A percentile compares a stretch with the other conserved stretches of the same genome.
phyloP scores from a whole-genome alignment of 2,113 vertebrate species.

The Morphnarchus princeps region DNA sequence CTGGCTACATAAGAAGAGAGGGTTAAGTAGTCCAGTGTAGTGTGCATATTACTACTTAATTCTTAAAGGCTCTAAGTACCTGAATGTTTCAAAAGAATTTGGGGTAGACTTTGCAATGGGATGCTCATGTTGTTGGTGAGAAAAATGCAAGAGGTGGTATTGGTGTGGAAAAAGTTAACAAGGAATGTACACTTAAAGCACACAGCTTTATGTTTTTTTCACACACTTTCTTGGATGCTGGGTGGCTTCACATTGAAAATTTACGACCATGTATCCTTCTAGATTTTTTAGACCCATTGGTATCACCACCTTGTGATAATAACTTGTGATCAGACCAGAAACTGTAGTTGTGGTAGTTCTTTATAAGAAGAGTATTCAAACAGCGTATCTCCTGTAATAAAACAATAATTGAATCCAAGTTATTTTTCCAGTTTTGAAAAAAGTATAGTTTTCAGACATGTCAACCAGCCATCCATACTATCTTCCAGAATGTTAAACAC shows the following conservation, averaged over 20 bases:
- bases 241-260: not conserved
- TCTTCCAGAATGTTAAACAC: not conserved
- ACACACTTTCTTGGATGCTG: not conserved
- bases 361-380: not conserved
- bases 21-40: not conserved
- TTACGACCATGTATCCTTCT: not conserved
- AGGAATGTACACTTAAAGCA: not conserved
- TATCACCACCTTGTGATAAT: not conserved
- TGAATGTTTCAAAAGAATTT: not conserved
- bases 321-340: not conserved
- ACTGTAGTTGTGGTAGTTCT: not conserved
- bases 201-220: not conserved
- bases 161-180: not conserved
- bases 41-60: not conserved
- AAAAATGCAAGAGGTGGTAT: not conserved
- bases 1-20: not conserved
- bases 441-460: not conserved
- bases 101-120: not conserved
- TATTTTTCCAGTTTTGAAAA: not conserved
- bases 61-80: not conserved
- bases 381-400: not conserved
- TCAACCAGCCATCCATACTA: accelerated
- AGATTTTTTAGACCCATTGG: not conserved
- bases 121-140: not conserved
- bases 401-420: not conserved